Conservation (phyloP, 2,797 vertebrate species). For the Kryptopterus vitreolus region DNA sequence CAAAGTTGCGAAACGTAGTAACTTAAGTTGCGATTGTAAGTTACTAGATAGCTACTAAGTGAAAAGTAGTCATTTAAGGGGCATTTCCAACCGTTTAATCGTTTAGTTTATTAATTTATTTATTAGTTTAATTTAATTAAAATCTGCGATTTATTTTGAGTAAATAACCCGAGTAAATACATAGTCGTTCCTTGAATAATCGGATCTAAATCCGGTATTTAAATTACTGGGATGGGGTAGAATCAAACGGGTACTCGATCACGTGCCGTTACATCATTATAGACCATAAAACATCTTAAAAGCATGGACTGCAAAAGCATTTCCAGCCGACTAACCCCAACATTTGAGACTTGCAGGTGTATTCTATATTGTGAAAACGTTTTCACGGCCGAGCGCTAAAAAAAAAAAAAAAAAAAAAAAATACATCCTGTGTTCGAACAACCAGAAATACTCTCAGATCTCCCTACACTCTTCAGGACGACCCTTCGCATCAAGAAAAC, state of each 20-base stretch:
- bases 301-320: neutral
- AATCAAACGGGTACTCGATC: too few relatives aligned
- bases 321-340: too few relatives aligned
- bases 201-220: too few relatives aligned
- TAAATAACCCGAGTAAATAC: neutral
- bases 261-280: neutral
- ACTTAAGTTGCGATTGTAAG: too few relatives aligned
- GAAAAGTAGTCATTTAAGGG: too few relatives aligned
- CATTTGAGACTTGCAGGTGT: too few relatives aligned
- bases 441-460: neutral
- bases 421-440: neutral
- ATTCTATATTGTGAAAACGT: neutral
- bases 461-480: neutral
- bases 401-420: neutral
- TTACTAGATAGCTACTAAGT: too few relatives aligned
- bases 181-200: neutral
- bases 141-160: too few relatives aligned
- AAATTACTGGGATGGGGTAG: neutral
- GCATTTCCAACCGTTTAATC: too few relatives aligned
- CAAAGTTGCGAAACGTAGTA: too few relatives aligned
- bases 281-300: neutral
- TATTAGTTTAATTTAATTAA: too few relatives aligned
- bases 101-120: too few relatives aligned
- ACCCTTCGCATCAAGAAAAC: neutral
- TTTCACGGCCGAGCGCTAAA: neutral